Evolutionary conservation across 2,888 invertebrate genomes (phyloP), one percentile per base, ranked within the genome.

Genomic region (Patella pellucida): DNA sequence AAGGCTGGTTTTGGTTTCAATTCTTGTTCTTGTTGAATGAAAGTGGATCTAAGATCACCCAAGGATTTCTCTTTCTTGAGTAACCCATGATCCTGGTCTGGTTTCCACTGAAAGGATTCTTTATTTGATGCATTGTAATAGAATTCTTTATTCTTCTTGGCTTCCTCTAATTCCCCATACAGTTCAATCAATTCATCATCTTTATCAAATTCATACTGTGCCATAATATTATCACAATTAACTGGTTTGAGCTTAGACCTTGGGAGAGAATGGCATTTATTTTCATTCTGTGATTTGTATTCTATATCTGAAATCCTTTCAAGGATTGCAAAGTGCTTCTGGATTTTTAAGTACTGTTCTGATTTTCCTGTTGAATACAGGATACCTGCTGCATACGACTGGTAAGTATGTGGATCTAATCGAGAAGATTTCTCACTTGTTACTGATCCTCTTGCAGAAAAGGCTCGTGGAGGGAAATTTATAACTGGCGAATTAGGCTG

Each of bases 21-120:
- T 14, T 69, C 72, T 2, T 79, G 80, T 52, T 78, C 77, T n/a
- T 74, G 73, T 15, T 75, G 73, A 15, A 79, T 69, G 78, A 84
- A 88, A 41, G 85, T 67, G 14, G 78, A 75, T 73, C 80, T 94
- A 14, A 97, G 93, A 90, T 97, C 95, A 90, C 96, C 95, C 0
- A 97, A 96, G 0, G 97, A 96, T 88, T 95, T 95, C 89, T 96
- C 96, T 89, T 95, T 96, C 62, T 94, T 94, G 85, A 95, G 93
- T 56, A 97, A 91, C 0, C 96, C 95, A 81, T 94, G 93, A 87
- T 96, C 96, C 52, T 94, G 93, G 19, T 85, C 81, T 11, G 85
- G 87, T 79, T 93, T 94, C 97, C 97, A 97, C 79, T 94, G 94
- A 69, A 94, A 93, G 71, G 94, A 94, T 75, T 94, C 94, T 0